These are phyloP conservation scores for Pan paniscus DNA, from an alignment of 2,113 vertebrate genomes.

Conservation along the genomic window DNA sequence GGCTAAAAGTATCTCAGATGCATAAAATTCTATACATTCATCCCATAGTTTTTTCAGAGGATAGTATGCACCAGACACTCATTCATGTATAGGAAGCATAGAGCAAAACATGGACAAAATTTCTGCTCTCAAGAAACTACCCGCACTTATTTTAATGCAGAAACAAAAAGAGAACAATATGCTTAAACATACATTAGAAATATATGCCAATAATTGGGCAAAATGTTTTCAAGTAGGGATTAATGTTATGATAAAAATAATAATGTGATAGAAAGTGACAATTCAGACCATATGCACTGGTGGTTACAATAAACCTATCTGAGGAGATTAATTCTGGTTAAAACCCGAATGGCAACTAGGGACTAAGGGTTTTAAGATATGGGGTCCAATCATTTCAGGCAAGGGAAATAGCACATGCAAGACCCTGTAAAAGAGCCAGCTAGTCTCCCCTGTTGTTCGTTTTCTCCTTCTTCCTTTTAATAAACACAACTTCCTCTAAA, in stretches of 20 bases:
- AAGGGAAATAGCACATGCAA: not conserved
- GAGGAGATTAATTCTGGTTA: not conserved
- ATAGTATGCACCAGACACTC: rapidly evolving
- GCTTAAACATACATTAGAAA: not conserved
- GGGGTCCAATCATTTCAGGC: not conserved
- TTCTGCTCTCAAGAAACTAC: not conserved
- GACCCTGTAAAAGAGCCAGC: not conserved
- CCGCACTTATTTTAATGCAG: not conserved
- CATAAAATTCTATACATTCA: not conserved
- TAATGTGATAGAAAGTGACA: not conserved
- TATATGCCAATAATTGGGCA: not conserved
- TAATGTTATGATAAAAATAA: not conserved
- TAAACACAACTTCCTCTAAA: not conserved
- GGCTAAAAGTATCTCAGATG: not conserved
- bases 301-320: not conserved
- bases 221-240: not conserved
- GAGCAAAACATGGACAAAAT: not conserved
- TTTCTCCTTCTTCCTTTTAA: not conserved
- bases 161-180: not conserved
- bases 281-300: too few relatives aligned
- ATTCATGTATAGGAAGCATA: not conserved
- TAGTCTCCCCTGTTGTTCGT: not conserved
- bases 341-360: not conserved
- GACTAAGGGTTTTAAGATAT: not conserved
- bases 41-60: not conserved